Percentiles rank a stretch among this genome's conserved stretches.
Evolutionary conservation across 2,113 vertebrate genomes (phyloP).

Genomic region (Copsychus sechellarum): DNA sequence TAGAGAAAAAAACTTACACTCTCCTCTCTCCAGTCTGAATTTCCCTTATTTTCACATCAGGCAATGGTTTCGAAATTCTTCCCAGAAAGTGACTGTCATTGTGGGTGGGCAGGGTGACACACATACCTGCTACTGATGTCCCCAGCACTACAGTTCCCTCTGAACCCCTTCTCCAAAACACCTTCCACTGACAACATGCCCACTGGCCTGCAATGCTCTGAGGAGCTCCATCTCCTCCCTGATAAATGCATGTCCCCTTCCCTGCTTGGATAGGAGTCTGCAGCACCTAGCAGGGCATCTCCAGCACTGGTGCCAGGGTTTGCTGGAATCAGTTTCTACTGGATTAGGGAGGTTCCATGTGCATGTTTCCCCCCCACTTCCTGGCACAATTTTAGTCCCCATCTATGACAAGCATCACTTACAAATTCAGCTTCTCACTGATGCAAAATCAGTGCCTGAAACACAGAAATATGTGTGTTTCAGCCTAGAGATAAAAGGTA

Average conservation of each 20-base stretch:
- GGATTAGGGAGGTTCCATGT: not conserved
- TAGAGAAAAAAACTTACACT: not conserved
- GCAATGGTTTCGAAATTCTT: not conserved
- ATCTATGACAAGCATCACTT: not conserved
- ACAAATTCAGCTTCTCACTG: not conserved
- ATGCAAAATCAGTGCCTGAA: not conserved
- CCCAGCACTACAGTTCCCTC: not conserved
- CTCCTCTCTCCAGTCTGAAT: not conserved
- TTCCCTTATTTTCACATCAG: not conserved
- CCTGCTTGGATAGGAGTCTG: not conserved
- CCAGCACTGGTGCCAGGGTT: not conserved
- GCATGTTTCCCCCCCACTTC: fast-evolving
- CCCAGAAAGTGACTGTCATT: not conserved
- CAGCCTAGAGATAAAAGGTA: not conserved
- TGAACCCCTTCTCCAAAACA: not conserved
- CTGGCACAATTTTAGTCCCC: not conserved
- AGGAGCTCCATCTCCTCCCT: not conserved
- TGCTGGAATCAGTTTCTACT: not conserved
- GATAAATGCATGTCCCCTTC: not conserved
- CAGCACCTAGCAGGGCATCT: not conserved
- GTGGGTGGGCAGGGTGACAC: not conserved
- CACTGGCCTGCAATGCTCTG: fast-evolving
- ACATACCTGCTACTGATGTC: not conserved
- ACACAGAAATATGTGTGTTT: not conserved
- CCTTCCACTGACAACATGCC: not conserved